Evolutionary conservation across 2,797 vertebrate species (phyloP), one percentile per base, ranked within the genome.

Genomic region (Esox lucius): DNA sequence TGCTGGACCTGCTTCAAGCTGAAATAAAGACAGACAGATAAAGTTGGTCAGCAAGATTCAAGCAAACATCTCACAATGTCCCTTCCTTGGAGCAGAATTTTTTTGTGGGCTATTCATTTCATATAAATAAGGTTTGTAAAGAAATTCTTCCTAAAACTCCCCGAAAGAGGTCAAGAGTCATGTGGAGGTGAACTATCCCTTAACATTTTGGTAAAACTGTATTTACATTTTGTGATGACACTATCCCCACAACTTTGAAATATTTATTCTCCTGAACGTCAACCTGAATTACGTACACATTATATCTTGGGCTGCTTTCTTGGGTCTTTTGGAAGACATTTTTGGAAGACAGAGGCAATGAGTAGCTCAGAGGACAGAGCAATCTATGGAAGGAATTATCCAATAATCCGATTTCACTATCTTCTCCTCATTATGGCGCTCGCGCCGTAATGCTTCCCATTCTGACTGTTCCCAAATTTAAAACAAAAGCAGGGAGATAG

Each of bases 11-110:
- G 56, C 11, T 61, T 61, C 56, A 61, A 61, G 56, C 56, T 61
- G 56, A 86, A 82, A 82, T 85, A 84, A 67, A 46, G 86, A 87
- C 82, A 86, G 84, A 83, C 62, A 22, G 56, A 61, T 11, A 26
- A 24, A 61, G 11, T 12, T 61, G 56, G 56, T 59, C 8, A 59
- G 22, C 24, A 59, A 24, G 56, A 12, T 22, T 59, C 11, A 46
- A 46, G 6, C 42, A 46, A 46, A 46, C 9, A 46, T 2, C 12
- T 46, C 12, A 13, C 42, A 46, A 11, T 46, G 42, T 46, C 42
- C 46, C 46, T 42, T 46, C 9, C 9, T 46, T 46, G 12, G 42
- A 46, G 3, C 42, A 46, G 42, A 46, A 46, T 46, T 13, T 1
- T 46, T 11, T 46, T 46, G 42, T 46, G 42, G 42, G 42, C 9